Conservation (phyloP, 2,888 invertebrate species). For the Phengaris arion region DNA sequence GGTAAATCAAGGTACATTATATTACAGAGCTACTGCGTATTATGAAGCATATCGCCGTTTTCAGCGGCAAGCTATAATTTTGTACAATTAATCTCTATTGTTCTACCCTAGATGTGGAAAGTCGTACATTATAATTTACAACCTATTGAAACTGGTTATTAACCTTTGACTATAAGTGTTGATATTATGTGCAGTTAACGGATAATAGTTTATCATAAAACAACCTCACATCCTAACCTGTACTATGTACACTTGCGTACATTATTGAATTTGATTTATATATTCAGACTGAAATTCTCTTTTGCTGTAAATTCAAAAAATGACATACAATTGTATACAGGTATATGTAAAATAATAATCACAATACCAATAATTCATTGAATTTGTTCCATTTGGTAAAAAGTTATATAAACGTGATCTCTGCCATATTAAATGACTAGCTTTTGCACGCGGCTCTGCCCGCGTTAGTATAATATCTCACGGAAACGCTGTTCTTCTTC, state of each 20-base stretch:
- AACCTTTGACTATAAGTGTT: slow-evolving; percentile 30
- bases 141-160: slow-evolving; percentile 25
- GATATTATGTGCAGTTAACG: slow-evolving; percentile 29
- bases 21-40: neutral
- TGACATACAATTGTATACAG: neutral
- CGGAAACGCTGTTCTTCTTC: too few species aligned
- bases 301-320: neutral
- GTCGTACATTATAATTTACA: slow-evolving; percentile 2
- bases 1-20: neutral
- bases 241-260: neutral
- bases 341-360: too few species aligned
- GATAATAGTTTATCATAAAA: slow-evolving; percentile 32
- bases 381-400: too few species aligned
- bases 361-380: too few species aligned
- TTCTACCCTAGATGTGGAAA: slow-evolving; percentile 24
- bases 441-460: too few species aligned
- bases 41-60: neutral
- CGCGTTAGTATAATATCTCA: too few species aligned
- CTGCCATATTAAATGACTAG: too few species aligned
- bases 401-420: too few species aligned
- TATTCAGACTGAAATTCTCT: neutral
- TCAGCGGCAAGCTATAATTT: slow-evolving; percentile 8
- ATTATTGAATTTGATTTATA: neutral
- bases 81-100: slow-evolving; percentile 15
- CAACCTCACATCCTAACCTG: slow-evolving; percentile 35